Base-by-base conservation (phyloP, 2,888 invertebrate genomes). In the Andrena marginata region DNA sequence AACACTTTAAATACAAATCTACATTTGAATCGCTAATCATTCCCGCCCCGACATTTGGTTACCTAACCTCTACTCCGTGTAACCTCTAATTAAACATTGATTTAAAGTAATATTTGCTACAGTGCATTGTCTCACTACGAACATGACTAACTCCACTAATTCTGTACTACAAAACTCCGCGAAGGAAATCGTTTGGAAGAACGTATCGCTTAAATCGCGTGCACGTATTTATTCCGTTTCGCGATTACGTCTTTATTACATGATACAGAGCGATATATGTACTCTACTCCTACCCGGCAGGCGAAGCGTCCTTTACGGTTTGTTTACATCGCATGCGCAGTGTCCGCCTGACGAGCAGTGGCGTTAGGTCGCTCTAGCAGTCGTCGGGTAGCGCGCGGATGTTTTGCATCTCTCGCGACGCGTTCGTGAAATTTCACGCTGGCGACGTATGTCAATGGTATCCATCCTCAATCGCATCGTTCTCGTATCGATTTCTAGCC, bases 251-350 rank as follows among this genome's bases (percentile, higher is more conserved):
- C 67, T 23, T 78, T 65, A 69, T 73, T 35, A 49, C 76, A 76
- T n/a, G 60, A 67, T 60, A 35, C 51, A 74, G 4, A n/a, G 26
- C 42, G 29, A 67, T 29, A 63, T 26, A 67, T 29, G 60, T 26
- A 31, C 29, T 20, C 31, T 35, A 31, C 65, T 65, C 80, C 79
- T 85, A 82, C 88, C 64, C 77, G 33, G 49, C 78, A 64, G 42
- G 69, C 60, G 65, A 63, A 70, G 77, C 87, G 85, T 89, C 87
- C 88, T 89, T 89, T 77, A 89, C 85, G 90, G 86, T 91, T 91
- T 91, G 91, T 92, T 92, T 92, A 90, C 85, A 73, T 90, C 92
- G 92, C 92, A 92, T 92, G 92, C 92, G 92, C 92, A 90, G 85
- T 84, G 75, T 79, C 81, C 79, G 77, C 79, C 79, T 73, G 73